Evolutionary conservation across 2,888 invertebrate species (phyloP), one percentile per base, ranked within the genome.

Genomic region (Lordiphosa andalusiaca): DNA sequence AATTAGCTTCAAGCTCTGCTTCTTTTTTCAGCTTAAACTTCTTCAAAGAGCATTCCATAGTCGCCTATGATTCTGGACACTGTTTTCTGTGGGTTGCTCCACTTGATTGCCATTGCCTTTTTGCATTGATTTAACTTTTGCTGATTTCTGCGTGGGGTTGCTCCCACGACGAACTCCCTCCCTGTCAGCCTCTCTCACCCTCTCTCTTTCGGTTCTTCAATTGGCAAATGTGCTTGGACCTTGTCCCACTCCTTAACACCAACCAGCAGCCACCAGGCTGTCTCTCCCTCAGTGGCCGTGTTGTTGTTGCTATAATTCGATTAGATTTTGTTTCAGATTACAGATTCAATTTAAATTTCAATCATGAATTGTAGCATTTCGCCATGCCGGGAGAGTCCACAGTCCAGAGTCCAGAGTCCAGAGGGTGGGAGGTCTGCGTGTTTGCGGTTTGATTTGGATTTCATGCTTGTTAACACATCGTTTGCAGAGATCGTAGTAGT

Each of bases 271-370:
- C 38, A 6, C 16, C 25, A 25, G 6, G 25, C 25, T 30, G 3
- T 30, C 9, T 2, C n/a, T 35, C 35, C 16, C 19, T 19, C n/a
- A 13, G 12, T 55, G 52, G 46, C 21, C 21, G 33, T 53, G 58
- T 48, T 54, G 54, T 33, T 61, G 67, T 57, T 71, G 61, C 67
- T 74, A 66, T 78, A 75, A 80, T 75, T 77, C 80, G 75, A 77
- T 75, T 77, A 75, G 76, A 77, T 80, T 80, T 76, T 81, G 76
- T 69, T 76, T 73, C 77, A 76, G 77, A 80, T 78, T 76, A 78
- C 81, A 78, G 68, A 76, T 78, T 78, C 81, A 78, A 78, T 78
- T 78, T 78, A 71, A 70, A 77, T 75, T 81, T 78, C 81, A 78
- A 78, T 78, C 73, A 73, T 73, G 71, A 69, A 65, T 71, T 73